A percentile compares a stretch with the other conserved stretches of the same genome.
These are phyloP conservation scores for Brachionus rubens DNA, from an alignment of 1,140 invertebrate species.

Conservation along the genomic window DNA sequence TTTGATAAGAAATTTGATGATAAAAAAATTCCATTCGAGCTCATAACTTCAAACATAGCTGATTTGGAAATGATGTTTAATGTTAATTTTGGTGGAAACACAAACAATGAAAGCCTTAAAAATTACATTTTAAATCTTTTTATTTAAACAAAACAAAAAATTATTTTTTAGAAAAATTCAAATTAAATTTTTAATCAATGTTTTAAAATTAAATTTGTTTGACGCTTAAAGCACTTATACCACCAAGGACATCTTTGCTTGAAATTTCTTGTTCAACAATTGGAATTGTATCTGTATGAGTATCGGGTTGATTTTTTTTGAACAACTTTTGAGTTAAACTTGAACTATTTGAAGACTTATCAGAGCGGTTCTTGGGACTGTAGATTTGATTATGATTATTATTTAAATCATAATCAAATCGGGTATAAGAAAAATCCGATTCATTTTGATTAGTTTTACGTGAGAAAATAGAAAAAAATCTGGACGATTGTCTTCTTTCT, in stretches of 20 bases:
- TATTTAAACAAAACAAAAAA: conserved; percentile 14
- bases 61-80: conserved; percentile 40
- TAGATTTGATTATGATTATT: not conserved
- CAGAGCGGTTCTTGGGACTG: too few species aligned
- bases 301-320: not conserved
- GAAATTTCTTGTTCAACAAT: not conserved
- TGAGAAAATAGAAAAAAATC: not conserved
- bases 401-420: conserved; percentile 3
- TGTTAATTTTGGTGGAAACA: conserved; percentile 25
- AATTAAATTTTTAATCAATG: not conserved
- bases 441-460: not conserved
- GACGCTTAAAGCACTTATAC: not conserved
- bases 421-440: not conserved
- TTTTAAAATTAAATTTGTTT: not conserved
- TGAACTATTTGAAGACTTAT: too few species aligned
- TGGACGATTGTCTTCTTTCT: not conserved
- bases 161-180: not conserved
- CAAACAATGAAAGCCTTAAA: conserved; percentile 37
- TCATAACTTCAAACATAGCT: not conserved
- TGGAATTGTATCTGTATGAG: not conserved
- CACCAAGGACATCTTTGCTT: not conserved
- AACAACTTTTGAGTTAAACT: not conserved
- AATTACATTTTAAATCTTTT: conserved; percentile 44
- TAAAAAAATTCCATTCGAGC: conserved; percentile 22
- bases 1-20: conserved; percentile 39